phyloP scores from a whole-genome alignment of 2,113 vertebrate species.

The Urocitellus parryii region DNA sequence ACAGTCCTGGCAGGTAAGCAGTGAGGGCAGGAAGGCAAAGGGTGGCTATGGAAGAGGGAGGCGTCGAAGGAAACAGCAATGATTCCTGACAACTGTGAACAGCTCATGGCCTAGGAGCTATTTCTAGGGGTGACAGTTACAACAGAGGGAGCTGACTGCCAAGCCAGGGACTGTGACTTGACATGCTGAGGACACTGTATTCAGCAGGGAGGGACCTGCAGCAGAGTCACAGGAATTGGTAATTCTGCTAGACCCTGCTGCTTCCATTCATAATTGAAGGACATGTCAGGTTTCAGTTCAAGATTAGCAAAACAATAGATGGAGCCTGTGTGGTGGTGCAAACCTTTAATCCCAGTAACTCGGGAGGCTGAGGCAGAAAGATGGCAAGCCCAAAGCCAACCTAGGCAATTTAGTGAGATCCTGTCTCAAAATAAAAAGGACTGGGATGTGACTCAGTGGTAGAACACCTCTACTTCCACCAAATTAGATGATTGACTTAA shows the following conservation, averaged over 20 bases:
- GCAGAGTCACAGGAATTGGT: background rate
- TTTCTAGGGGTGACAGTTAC: background rate
- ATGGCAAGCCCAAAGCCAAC: no score
- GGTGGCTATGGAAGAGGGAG: background rate
- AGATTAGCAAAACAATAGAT: background rate
- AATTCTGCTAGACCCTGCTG: background rate
- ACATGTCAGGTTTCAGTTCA: background rate
- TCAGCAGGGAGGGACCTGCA: background rate
- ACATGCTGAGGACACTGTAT: background rate
- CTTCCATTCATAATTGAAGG: background rate
- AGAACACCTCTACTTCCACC: background rate
- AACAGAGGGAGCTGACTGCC: background rate
- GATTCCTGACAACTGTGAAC: background rate
- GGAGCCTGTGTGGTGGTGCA: no score
- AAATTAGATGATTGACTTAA: background rate
- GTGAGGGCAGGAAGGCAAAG: accelerated
- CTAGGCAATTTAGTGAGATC: no score
- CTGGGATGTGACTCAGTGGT: no score
- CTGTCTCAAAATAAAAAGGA: no score
- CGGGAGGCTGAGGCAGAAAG: no score
- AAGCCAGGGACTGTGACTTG: no score
- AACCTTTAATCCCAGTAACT: no score
- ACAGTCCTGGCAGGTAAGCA: background rate
- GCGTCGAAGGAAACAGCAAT: accelerated
- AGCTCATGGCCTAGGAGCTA: background rate